These are phyloP conservation scores for Drosophila affinis DNA, from an alignment of 2,888 invertebrate species.

Conservation along the genomic window DNA sequence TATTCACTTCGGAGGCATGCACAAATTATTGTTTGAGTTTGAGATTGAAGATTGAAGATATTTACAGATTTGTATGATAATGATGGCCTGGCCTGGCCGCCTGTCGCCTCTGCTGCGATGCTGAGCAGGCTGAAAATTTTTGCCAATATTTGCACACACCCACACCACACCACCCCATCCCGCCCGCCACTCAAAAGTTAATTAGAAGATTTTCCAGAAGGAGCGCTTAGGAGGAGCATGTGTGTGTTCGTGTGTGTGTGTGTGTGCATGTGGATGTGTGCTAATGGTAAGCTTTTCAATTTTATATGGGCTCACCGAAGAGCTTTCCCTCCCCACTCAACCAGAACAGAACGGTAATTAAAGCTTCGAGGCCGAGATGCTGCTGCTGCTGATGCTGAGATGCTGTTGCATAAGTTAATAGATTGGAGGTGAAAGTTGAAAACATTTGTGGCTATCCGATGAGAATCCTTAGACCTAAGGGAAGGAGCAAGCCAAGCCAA, in stretches of 20 bases:
- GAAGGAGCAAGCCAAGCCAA: neutral
- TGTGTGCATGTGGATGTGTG: constrained; percentile 26
- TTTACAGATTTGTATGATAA: constrained; percentile 8
- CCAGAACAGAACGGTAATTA: constrained; percentile 31
- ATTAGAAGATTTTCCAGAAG: constrained; percentile 53
- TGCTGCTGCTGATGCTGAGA: neutral
- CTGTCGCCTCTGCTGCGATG: constrained; percentile 17
- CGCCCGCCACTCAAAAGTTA: constrained; percentile 62
- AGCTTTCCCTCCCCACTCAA: constrained; percentile 37
- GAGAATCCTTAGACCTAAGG: neutral
- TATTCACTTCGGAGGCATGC: constrained; percentile 2
- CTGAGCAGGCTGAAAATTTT: constrained; percentile 50
- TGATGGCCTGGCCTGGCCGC: constrained; percentile 1
- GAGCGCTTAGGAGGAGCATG: neutral
- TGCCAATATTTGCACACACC: constrained; percentile 56
- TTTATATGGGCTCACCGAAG: constrained; percentile 20
- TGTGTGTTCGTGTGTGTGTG: constrained; percentile 12
- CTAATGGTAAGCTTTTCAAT: constrained; percentile 47
- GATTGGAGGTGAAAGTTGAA: constrained; percentile 19
- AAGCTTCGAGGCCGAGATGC: constrained; percentile 24
- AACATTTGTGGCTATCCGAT: neutral
- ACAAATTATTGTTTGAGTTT: constrained; percentile 49
- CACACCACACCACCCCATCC: neutral
- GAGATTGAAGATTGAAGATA: constrained; percentile 3
- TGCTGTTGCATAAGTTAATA: constrained; percentile 25